phyloP scores from a whole-genome alignment of 2,888 invertebrate genomes.

The Pimpla rufipes region DNA sequence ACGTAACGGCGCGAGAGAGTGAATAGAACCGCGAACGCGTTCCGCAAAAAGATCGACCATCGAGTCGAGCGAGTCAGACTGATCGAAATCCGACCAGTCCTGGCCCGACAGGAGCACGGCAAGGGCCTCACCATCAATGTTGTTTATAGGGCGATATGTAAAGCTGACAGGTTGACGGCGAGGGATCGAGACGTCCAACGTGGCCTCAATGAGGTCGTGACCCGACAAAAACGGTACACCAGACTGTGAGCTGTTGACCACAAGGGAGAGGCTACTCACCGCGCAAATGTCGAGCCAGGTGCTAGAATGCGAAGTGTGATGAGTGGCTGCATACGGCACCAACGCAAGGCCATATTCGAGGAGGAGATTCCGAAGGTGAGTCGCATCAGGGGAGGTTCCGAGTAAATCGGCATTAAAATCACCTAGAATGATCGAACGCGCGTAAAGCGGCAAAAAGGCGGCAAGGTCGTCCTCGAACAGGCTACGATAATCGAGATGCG shows the following conservation, averaged over 20 bases:
- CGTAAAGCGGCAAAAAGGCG: neutral
- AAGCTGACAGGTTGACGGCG: neutral
- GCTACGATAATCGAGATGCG: neutral
- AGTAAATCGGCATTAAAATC: too few relatives aligned
- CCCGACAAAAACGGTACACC: neutral
- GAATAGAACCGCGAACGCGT: neutral
- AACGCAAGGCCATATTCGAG: neutral
- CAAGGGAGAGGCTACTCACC: neutral
- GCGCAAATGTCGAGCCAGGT: constrained; percentile 12
- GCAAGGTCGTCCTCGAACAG: constrained; percentile 4
- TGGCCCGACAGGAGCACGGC: neutral
- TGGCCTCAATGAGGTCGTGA: neutral
- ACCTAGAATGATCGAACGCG: neutral
- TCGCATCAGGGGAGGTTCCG: too few relatives aligned
- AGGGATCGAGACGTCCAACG: neutral
- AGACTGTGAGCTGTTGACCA: neutral
- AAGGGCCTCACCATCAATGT: neutral
- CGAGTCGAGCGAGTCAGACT: neutral
- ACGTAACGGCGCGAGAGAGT: too few relatives aligned
- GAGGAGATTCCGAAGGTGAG: neutral
- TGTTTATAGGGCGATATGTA: neutral
- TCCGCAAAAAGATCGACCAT: neutral
- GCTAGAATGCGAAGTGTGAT: neutral
- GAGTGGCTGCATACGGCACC: neutral
- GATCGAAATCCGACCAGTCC: neutral